Evolutionary conservation across 1,140 invertebrate genomes (phyloP).

Genomic region (Drosophila arawakana): DNA sequence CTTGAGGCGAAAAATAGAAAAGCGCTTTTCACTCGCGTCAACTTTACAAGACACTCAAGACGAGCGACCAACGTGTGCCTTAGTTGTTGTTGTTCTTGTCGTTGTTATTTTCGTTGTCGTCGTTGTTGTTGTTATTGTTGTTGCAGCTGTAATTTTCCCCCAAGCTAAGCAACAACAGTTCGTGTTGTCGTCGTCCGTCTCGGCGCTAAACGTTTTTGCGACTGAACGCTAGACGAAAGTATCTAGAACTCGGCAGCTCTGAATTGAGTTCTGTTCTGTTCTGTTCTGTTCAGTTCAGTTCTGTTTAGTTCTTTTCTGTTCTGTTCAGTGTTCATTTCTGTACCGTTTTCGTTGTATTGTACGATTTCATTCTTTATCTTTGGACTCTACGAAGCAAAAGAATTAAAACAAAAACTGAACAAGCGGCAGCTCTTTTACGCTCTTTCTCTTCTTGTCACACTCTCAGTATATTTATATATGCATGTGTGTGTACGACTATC

Average conservation of each 20-base stretch:
- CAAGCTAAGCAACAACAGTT: conserved; percentile 40
- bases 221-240: conserved; percentile 79
- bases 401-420: conserved; percentile 78
- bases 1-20: conserved; percentile 82
- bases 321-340: conserved; percentile 10
- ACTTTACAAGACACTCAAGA: conserved; percentile 58
- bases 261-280: conserved; percentile 21
- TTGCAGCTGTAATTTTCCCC: conserved; percentile 46
- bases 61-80: conserved; percentile 24
- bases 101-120: conserved; percentile 20
- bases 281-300: conserved; percentile 8
- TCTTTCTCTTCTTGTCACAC: conserved; percentile 4
- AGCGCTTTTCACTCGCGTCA: conserved; percentile 74
- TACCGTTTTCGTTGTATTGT: conserved; percentile 18
- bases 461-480: not conserved
- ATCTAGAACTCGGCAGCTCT: conserved; percentile 74
- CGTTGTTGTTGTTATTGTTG: conserved; percentile 13
- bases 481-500: conserved; percentile 42
- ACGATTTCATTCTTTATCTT: conserved; percentile 76
- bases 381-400: conserved; percentile 70
- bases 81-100: conserved; percentile 17
- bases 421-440: conserved; percentile 19
- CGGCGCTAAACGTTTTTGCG: conserved; percentile 78
- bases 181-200: conserved; percentile 59
- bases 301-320: conserved; percentile 4